phyloP scores from a whole-genome alignment of 2,113 vertebrate genomes.

The Collichthys lucidus region DNA sequence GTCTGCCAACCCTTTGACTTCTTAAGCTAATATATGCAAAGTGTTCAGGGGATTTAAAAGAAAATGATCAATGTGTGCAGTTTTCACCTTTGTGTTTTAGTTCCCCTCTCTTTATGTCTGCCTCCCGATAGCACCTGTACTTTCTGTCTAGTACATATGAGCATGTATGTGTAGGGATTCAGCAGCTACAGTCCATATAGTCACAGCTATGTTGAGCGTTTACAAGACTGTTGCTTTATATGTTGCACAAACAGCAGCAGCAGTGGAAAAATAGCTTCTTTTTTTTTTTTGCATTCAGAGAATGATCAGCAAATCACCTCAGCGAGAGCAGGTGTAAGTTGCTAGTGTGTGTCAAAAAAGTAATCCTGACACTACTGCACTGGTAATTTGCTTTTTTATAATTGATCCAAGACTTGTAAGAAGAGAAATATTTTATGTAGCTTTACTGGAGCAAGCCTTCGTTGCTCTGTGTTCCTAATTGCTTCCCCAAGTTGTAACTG shows the following conservation, averaged over 20 bases:
- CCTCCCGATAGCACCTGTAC: background rate
- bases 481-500: slow-evolving; percentile 16
- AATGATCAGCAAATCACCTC: background rate
- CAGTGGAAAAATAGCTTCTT: background rate
- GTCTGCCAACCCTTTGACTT: slow-evolving; percentile 47
- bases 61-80: background rate
- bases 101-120: background rate
- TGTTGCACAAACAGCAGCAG: background rate
- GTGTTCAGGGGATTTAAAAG: slow-evolving; percentile 9
- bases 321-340: slow-evolving; percentile 1
- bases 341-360: background rate
- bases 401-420: slow-evolving; percentile 1
- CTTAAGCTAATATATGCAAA: slow-evolving; percentile 44
- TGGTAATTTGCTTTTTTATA: background rate
- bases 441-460: background rate
- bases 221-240: background rate
- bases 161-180: background rate
- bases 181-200: background rate
- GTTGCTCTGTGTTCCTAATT: slow-evolving; percentile 16
- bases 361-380: background rate
- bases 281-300: background rate
- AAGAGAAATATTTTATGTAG: slow-evolving; percentile 5
- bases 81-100: background rate
- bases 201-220: background rate
- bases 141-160: background rate